Conservation (phyloP, 2,113 vertebrate species). For the Pluvianellus socialis region DNA sequence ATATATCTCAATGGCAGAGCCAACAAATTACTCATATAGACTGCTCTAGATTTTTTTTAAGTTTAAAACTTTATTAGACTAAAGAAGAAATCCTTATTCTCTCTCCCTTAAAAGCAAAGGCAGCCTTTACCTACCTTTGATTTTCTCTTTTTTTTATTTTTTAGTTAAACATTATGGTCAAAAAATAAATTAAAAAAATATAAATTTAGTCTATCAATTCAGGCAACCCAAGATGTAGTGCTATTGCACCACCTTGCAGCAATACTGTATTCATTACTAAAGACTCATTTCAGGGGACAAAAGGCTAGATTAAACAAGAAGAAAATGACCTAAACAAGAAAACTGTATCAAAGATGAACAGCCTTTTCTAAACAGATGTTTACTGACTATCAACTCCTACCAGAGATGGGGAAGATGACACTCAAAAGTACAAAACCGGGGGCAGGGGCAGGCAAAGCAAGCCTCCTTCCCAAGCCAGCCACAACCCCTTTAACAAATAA, state of each 20-base stretch:
- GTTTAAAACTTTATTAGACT: constrained; percentile 61
- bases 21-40: constrained; percentile 48
- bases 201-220: constrained; percentile 72
- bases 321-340: constrained; percentile 30
- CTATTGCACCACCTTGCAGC: constrained; percentile 69
- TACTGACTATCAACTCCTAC: background rate
- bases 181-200: constrained; percentile 75
- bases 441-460: background rate
- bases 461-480: background rate
- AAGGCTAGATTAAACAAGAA: constrained; percentile 35
- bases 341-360: background rate
- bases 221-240: constrained; percentile 72
- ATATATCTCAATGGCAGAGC: constrained; percentile 36
- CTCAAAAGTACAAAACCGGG: background rate
- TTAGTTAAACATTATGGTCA: constrained; percentile 70
- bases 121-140: constrained; percentile 39
- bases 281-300: constrained; percentile 48
- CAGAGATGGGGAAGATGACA: background rate
- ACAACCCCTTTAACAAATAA: background rate
- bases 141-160: constrained; percentile 18
- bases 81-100: constrained; percentile 50
- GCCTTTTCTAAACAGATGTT: background rate
- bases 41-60: constrained; percentile 33
- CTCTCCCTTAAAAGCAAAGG: constrained; percentile 55
- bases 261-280: constrained; percentile 63